A percentile compares a stretch with the other conserved stretches of the same genome.
These are phyloP conservation scores for Eudorcas thomsonii DNA, from an alignment of 2,113 vertebrate genomes.

Conservation along the genomic window DNA sequence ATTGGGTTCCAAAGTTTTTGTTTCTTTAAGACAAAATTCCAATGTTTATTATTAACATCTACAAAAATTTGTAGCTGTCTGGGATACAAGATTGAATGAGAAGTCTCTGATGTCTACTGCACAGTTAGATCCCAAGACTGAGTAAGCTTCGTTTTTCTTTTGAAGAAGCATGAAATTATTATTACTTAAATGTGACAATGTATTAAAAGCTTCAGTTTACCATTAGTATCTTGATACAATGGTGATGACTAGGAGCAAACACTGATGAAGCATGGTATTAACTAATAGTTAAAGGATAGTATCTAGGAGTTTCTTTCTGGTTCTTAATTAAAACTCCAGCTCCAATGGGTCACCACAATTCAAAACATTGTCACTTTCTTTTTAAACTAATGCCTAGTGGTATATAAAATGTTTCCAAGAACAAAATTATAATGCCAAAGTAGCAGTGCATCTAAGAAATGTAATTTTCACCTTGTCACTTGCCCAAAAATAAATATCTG, in stretches of 20 bases:
- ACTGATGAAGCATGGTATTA: background rate
- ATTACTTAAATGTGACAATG: background rate
- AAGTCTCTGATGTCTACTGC: background rate
- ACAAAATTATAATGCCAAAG: background rate
- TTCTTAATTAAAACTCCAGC: background rate
- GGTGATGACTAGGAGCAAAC: background rate
- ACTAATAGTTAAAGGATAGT: background rate
- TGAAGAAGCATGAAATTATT: background rate
- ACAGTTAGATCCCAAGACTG: background rate
- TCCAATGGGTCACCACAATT: background rate
- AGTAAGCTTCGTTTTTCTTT: background rate
- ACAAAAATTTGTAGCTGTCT: background rate
- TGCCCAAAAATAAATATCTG: conserved; percentile 48
- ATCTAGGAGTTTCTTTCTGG: background rate
- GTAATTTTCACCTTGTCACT: conserved; percentile 36
- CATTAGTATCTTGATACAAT: background rate
- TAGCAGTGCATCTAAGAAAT: conserved; percentile 20
- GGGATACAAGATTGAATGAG: background rate
- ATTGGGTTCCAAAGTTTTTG: conserved; percentile 44
- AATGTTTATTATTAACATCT: conserved; percentile 42
- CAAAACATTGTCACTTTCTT: conserved; percentile 3
- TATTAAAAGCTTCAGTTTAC: background rate
- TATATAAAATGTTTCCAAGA: background rate
- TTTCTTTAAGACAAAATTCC: conserved; percentile 64
- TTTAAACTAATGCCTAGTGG: background rate